A percentile compares a stretch with the other conserved stretches of the same genome.
Conservation (phyloP, 2,113 vertebrate genomes). For the Pelecanus crispus region DNA sequence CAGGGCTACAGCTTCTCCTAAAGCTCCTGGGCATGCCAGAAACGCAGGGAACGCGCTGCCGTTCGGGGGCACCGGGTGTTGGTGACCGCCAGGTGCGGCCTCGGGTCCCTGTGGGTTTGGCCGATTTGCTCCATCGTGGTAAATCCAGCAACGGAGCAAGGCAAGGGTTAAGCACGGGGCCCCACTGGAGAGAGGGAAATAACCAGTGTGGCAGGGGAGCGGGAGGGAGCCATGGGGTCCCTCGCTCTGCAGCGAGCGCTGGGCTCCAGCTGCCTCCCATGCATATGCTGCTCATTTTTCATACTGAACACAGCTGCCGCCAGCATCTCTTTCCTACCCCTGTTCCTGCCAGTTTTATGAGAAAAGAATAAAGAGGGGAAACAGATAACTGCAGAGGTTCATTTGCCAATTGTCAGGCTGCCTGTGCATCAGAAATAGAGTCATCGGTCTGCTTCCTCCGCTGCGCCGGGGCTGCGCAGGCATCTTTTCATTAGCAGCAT, state of each 20-base stretch:
- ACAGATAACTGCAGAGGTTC: slow-evolving; percentile 38
- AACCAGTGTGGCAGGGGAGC: not conserved
- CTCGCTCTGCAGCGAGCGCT: not conserved
- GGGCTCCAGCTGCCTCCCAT: slow-evolving; percentile 36
- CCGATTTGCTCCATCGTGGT: not conserved
- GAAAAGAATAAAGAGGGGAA: slow-evolving; percentile 55
- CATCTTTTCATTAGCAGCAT: not conserved
- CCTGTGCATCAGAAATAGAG: not conserved
- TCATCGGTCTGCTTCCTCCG: not conserved
- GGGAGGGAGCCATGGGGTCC: not conserved
- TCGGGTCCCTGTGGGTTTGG: accelerated
- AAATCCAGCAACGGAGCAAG: accelerated
- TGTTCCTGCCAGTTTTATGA: slow-evolving; percentile 57
- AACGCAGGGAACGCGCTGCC: accelerated
- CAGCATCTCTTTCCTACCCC: slow-evolving; percentile 47
- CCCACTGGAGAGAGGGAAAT: not conserved
- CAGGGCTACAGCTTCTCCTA: not conserved
- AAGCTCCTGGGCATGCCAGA: not conserved
- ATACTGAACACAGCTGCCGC: slow-evolving; percentile 53
- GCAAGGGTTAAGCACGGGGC: slow-evolving; percentile 2
- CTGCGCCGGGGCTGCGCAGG: not conserved
- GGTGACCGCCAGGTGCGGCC: not conserved
- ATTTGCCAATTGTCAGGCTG: slow-evolving; percentile 65
- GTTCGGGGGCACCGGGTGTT: accelerated
- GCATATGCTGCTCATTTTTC: slow-evolving; percentile 65